A percentile compares a stretch with the other conserved stretches of the same genome.
phyloP scores from a whole-genome alignment of 2,888 invertebrate species.

The Pristionchus japonicus region DNA sequence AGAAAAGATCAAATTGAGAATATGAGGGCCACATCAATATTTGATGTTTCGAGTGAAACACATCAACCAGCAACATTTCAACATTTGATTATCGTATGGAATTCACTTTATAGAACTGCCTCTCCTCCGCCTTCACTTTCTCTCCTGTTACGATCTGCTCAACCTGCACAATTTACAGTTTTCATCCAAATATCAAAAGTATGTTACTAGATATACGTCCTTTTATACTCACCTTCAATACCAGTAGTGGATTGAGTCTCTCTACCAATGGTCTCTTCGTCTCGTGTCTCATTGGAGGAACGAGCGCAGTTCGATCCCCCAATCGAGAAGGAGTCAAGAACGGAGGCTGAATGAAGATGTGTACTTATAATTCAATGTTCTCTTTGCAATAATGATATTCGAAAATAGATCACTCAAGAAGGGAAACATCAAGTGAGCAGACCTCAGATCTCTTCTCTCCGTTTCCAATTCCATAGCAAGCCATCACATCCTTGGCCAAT shows the following conservation, averaged over 20 bases:
- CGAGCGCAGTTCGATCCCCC: not conserved
- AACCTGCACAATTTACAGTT: no score
- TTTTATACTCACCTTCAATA: conserved; percentile 51
- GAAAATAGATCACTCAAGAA: not conserved
- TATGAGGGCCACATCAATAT: not conserved
- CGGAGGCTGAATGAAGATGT: not conserved
- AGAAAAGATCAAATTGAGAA: no score
- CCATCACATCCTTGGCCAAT: conserved; percentile 38
- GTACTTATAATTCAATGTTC: no score
- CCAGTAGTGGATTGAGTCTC: conserved; percentile 52
- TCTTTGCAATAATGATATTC: no score
- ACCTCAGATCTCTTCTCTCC: not conserved
- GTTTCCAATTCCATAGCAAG: conserved; percentile 25
- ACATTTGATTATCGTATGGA: not conserved
- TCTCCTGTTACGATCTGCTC: conserved; percentile 56
- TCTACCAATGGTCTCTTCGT: conserved; percentile 51
- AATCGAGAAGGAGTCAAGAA: not conserved
- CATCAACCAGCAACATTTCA: not conserved
- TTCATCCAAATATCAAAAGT: no score
- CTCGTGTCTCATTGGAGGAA: conserved; percentile 23
- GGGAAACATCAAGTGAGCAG: no score
- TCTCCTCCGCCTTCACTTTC: conserved; percentile 47
- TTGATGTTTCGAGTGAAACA: not conserved
- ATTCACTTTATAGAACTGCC: not conserved
- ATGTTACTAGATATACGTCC: no score